These are phyloP conservation scores for Trisateles emortualis DNA, from an alignment of 2,888 invertebrate species.

Conservation along the genomic window DNA sequence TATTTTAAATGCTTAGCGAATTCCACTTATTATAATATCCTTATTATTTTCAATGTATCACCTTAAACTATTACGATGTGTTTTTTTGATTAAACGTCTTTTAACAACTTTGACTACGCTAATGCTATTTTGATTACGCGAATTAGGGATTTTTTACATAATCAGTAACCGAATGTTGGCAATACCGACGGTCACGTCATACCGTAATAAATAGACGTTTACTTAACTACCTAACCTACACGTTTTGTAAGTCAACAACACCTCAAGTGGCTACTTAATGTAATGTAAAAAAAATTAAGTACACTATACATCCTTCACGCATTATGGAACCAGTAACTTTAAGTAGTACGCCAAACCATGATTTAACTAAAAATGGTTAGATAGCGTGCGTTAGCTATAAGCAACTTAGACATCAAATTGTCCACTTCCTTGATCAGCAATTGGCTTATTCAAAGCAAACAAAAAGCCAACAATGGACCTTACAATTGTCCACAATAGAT, in stretches of 20 bases:
- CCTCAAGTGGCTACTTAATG: constrained; percentile 46
- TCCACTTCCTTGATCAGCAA: constrained; percentile 73
- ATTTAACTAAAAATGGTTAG: constrained; percentile 38
- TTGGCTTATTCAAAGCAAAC: constrained; percentile 73
- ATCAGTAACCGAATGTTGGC: constrained; percentile 53
- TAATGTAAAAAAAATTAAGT: constrained; percentile 49
- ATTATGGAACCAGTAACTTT: constrained; percentile 34
- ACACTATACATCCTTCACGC: constrained; percentile 45
- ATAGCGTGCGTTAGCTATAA: constrained; percentile 39
- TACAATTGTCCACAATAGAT: constrained; percentile 63
- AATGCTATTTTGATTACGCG: constrained; percentile 81
- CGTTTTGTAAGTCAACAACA: constrained; percentile 52
- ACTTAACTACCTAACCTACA: constrained; percentile 54
- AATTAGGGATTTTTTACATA: constrained; percentile 72
- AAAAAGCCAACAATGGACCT: constrained; percentile 73
- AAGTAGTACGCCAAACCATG: constrained; percentile 33
- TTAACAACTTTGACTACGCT: constrained; percentile 64
- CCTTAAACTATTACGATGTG: constrained; percentile 57
- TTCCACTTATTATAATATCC: too few species aligned
- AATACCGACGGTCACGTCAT: constrained; percentile 65
- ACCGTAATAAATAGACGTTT: constrained; percentile 62
- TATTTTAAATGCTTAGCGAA: too few species aligned
- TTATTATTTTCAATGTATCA: too few species aligned
- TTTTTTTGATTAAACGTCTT: constrained; percentile 55
- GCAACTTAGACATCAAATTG: constrained; percentile 63